phyloP scores from a whole-genome alignment of 2,888 invertebrate species.

The Cryptus armator region DNA sequence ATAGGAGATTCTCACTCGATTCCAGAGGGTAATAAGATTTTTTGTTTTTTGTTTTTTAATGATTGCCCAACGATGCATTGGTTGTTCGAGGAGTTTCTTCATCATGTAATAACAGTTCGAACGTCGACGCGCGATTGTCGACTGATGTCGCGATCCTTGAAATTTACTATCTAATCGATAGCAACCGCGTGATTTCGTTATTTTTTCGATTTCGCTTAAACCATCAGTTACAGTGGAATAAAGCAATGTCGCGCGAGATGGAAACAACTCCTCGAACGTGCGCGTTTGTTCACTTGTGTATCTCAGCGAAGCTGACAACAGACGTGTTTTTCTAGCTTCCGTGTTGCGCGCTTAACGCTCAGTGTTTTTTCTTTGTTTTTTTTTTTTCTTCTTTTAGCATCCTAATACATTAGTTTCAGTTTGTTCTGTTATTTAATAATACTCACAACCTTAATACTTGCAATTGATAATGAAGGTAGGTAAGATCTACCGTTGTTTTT shows the following conservation, averaged over 20 bases:
- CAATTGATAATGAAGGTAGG: conserved; percentile 78
- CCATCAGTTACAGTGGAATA: neutral
- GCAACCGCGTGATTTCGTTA: conserved; percentile 20
- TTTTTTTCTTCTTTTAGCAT: conserved; percentile 26
- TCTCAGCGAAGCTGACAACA: neutral
- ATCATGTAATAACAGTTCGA: neutral
- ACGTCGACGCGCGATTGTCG: conserved; percentile 18
- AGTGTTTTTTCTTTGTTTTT: conserved; percentile 6
- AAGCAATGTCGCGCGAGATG: conserved; percentile 10
- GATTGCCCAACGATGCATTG: neutral
- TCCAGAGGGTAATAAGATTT: conserved; percentile 63
- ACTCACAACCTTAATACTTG: conserved; percentile 83
- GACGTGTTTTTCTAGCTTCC: neutral
- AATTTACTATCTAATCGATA: conserved; percentile 54
- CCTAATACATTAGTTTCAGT: conserved; percentile 67
- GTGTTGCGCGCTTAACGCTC: conserved; percentile 22
- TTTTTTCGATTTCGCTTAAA: conserved; percentile 4
- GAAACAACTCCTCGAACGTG: conserved; percentile 36
- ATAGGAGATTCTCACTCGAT: conserved; percentile 65
- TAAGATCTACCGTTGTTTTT: conserved; percentile 68
- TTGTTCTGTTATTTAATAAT: conserved; percentile 72
- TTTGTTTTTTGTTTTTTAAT: conserved; percentile 3
- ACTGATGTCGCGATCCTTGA: conserved; percentile 20
- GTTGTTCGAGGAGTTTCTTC: conserved; percentile 30
- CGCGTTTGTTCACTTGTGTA: conserved; percentile 21